A percentile compares a stretch with the other conserved stretches of the same genome.
These are phyloP conservation scores for Pycnonotus jocosus DNA, from an alignment of 2,113 vertebrate genomes.

Conservation along the genomic window DNA sequence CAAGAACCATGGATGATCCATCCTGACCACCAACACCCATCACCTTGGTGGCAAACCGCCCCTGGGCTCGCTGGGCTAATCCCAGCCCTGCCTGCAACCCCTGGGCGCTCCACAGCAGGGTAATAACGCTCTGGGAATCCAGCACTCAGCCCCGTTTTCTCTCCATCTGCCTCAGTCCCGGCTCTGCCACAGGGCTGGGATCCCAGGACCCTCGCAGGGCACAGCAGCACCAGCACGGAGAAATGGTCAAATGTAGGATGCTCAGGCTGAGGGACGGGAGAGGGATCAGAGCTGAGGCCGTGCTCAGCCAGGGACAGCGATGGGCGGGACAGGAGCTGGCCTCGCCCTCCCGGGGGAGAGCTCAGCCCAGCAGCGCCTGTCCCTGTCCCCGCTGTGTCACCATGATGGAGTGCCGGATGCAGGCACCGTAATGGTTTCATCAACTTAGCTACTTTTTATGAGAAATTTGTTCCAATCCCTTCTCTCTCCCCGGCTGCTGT, in stretches of 20 bases:
- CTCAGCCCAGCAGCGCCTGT: background rate
- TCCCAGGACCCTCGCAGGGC: background rate
- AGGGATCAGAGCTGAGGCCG: background rate
- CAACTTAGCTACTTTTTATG: constrained; percentile 66
- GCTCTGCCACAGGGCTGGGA: background rate
- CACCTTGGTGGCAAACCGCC: background rate
- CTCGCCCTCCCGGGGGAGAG: background rate
- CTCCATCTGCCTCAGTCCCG: background rate
- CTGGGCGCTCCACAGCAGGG: background rate
- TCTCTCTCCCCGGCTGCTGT: constrained; percentile 53
- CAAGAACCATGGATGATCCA: accelerated
- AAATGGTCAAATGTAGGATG: background rate
- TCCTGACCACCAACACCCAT: background rate
- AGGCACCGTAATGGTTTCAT: constrained; percentile 75
- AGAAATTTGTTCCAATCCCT: constrained; percentile 67
- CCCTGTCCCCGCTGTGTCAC: constrained; percentile 67
- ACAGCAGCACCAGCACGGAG: background rate
- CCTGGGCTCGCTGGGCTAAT: accelerated
- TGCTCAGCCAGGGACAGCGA: background rate
- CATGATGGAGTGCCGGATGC: constrained; percentile 73
- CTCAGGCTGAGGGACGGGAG: background rate
- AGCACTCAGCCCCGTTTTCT: background rate
- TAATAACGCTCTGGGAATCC: background rate
- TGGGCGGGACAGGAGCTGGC: background rate
- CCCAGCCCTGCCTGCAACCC: background rate